These are phyloP conservation scores for Anoplophora glabripennis DNA, from an alignment of 1,140 invertebrate genomes.

Conservation along the genomic window DNA sequence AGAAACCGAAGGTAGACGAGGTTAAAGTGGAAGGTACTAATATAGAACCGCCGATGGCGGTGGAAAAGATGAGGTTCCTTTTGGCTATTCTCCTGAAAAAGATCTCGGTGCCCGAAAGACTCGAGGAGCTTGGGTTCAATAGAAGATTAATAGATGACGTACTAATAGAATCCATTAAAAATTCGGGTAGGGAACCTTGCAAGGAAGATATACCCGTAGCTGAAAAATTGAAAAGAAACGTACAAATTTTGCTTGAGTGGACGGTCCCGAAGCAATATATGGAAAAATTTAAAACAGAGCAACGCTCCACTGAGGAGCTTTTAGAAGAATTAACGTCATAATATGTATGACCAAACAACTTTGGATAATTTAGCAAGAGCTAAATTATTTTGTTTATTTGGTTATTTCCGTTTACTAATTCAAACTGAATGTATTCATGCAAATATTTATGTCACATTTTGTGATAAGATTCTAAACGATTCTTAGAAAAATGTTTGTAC, in stretches of 20 bases:
- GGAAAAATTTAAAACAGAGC: constrained; percentile 69
- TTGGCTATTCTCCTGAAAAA: constrained; percentile 76
- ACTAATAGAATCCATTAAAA: constrained; percentile 70
- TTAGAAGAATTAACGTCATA: constrained; percentile 68
- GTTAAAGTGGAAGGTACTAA: constrained; percentile 42
- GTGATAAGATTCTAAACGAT: too few species aligned
- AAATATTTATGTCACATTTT: too few species aligned
- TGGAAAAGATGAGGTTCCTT: constrained; percentile 73
- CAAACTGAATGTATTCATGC: too few species aligned
- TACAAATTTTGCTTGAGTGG: constrained; percentile 74
- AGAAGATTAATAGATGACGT: constrained; percentile 80
- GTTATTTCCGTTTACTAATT: too few species aligned
- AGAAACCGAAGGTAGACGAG: constrained; percentile 34
- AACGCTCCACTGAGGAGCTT: constrained; percentile 72
- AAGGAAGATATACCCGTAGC: constrained; percentile 56
- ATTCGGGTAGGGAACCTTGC: constrained; percentile 66
- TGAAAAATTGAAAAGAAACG: constrained; percentile 65
- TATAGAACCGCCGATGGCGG: constrained; percentile 57
- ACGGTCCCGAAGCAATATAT: constrained; percentile 76
- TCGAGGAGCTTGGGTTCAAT: constrained; percentile 75
- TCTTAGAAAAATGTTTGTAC: too few species aligned
- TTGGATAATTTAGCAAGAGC: neutral
- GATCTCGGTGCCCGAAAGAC: constrained; percentile 72
- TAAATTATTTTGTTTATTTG: too few species aligned
- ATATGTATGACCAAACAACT: constrained; percentile 13